Base-by-base conservation (phyloP, 2,797 vertebrate species). In the Gallirallus australis region DNA sequence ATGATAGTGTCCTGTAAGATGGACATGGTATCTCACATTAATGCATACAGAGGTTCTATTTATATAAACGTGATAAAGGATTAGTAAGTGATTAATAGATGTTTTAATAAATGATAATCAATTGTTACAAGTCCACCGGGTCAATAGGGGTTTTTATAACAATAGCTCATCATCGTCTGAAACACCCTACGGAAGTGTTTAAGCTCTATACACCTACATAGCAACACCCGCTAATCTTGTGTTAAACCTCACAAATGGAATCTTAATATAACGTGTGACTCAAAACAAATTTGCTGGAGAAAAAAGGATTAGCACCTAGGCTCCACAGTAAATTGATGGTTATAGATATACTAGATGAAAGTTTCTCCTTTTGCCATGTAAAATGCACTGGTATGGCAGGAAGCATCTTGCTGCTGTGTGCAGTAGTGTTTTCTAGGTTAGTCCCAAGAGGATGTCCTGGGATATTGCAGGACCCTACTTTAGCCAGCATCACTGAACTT, bases 281-380 rank as follows among this genome's bases (percentile, higher is more conserved):
- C 90, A 90, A 96, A 95, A 79, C 85, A 93, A 91, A 95, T 88
- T 96, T 95, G 53, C 82, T 84, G 37, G 73, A 91, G 53, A 85
- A 90, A 83, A 93, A 96, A 72, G 66, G 89, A 93, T 92, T 96
- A 87, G 59, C 75, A 76, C 60, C 80, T 59, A 60, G 56, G 66
- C 60, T 77, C 89, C 81, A 52, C 75, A 91, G 80, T 79, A 92
- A 92, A 86, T 89, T 91, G 63, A 79, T 68, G 75, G 91, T 87
- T 91, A 54, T 79, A 86, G 50, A 88, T 72, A 39, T 42, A 42
- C 68, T 69, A 64, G 64, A 84, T 95, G 75, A 83, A 79, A 82
- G 37, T 86, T 82, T 89, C 68, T 88, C 79, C 35, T 85, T 89
- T 80, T 57, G n/a, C 82, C 56, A 4, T n/a, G 64, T 76, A 79